A percentile compares a stretch with the other conserved stretches of the same genome.
phyloP scores from a whole-genome alignment of 2,797 vertebrate species.

The Gymnoscopelus microlampas region DNA sequence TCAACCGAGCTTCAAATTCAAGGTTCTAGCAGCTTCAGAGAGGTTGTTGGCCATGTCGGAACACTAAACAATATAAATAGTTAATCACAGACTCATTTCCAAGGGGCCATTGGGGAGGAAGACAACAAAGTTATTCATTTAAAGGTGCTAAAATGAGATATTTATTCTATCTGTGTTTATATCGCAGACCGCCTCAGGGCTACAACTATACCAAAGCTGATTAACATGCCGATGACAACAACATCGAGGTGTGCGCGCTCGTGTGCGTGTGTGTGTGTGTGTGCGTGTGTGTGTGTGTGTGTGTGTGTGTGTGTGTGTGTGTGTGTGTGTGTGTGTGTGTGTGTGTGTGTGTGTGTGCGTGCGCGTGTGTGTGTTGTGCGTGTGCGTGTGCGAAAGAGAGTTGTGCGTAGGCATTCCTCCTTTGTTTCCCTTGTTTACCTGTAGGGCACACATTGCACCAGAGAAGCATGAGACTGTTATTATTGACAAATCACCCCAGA shows the following conservation, averaged over 20 bases:
- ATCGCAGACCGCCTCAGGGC: constrained; percentile 69
- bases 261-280: constrained; percentile 2
- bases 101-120: constrained; percentile 63
- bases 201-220: constrained; percentile 67
- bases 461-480: constrained; percentile 57
- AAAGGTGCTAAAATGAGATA: constrained; percentile 73
- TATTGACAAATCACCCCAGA: constrained; percentile 69
- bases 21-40: constrained; percentile 22
- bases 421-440: constrained; percentile 71
- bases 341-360: constrained; percentile 1
- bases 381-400: constrained; percentile 43
- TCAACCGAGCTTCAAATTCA: too few relatives aligned
- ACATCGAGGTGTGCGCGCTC: constrained; percentile 51
- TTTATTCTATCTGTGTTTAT: constrained; percentile 79
- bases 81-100: constrained; percentile 71
- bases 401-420: constrained; percentile 53
- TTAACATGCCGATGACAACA: constrained; percentile 74
- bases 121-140: constrained; percentile 76
- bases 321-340: constrained; percentile 31
- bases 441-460: constrained; percentile 57
- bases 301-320: constrained; percentile 3
- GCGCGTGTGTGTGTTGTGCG: not conserved
- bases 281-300: constrained; percentile 4
- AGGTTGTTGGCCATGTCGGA: constrained; percentile 56
- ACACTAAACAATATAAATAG: constrained; percentile 74